phyloP scores from a whole-genome alignment of 2,797 vertebrate species.

The Avahi laniger region DNA sequence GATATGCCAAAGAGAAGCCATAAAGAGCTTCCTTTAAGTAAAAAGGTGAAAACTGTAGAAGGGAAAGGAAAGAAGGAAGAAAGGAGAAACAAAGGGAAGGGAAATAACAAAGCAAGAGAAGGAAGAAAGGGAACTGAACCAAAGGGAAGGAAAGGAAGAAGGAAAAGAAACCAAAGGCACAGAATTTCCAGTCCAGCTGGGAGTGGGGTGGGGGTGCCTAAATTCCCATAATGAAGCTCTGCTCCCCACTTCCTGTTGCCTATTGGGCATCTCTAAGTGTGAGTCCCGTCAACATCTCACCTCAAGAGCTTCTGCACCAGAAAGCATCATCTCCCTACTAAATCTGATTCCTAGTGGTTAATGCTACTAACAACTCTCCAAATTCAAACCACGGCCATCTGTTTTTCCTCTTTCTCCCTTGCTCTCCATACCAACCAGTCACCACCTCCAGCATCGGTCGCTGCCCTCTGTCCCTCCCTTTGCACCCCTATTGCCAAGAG shows the following conservation, averaged over 20 bases:
- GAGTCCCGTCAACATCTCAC: neutral
- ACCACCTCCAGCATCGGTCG: neutral
- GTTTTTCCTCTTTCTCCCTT: neutral
- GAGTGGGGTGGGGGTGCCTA: rapidly evolving
- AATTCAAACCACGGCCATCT: neutral
- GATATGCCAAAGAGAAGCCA: neutral
- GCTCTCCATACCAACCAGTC: neutral
- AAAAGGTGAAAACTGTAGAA: neutral
- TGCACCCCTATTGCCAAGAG: neutral
- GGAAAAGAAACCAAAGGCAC: neutral
- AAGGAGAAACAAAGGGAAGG: neutral
- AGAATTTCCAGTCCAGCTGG: neutral
- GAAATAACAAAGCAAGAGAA: neutral
- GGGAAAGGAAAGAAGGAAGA: too few relatives aligned
- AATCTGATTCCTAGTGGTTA: neutral
- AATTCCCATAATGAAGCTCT: neutral
- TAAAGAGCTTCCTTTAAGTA: neutral
- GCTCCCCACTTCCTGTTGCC: rapidly evolving
- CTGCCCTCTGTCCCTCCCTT: neutral
- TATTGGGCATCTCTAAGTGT: neutral
- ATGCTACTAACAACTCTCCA: neutral
- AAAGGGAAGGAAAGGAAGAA: neutral
- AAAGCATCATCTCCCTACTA: neutral
- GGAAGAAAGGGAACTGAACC: neutral
- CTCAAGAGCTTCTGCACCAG: neutral